Base-by-base conservation (phyloP, 2,888 invertebrate species). In the Dicycla oo region DNA sequence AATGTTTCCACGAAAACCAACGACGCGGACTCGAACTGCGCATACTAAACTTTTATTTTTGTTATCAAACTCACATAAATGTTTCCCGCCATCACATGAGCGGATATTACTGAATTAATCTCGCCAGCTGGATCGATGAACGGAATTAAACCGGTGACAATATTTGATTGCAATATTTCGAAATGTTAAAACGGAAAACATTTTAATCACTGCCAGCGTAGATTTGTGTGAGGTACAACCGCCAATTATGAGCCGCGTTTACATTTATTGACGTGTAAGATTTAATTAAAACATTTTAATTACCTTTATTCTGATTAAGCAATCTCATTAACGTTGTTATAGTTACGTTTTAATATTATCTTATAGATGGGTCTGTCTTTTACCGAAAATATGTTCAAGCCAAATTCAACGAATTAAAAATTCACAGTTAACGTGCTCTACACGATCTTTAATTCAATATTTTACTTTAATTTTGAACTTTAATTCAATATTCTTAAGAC, bases 81-180 rank as follows among this genome's bases (percentile, higher is more conserved):
- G 53, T 83, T 83, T 47, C 2, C 47, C 54, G 34, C 23, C n/a
- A 34, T 34, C 67, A 57, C 43, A 75, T 70, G 64, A 69, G 47
- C 62, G 58, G 65, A 45, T 76, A 69, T 76, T 45, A 66, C 62
- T 63, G 65, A 76, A 75, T 75, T 76, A 82, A 76, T 62, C 66
- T 64, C 64, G 57, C 51, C 47, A 61, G 60, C 49, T 65, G 67
- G 49, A 83, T 73, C 73, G 73, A 73, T 81, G 73, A 79, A 38
- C 26, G 63, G 61, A 85, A 85, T 73, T 73, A 85, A 76, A 64
- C 72, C 63, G 60, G 61, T 75, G 79, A 73, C 83, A 82, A 56
- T 76, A 79, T 82, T 76, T 80, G 64, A 75, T 78, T 78, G 76
- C 75, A 73, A 82, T 75, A 81, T 78, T 78, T 75, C 63, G 53